A percentile compares a stretch with the other conserved stretches of the same genome.
These are phyloP conservation scores for Helleia helle DNA, from an alignment of 2,888 invertebrate species.

Conservation along the genomic window DNA sequence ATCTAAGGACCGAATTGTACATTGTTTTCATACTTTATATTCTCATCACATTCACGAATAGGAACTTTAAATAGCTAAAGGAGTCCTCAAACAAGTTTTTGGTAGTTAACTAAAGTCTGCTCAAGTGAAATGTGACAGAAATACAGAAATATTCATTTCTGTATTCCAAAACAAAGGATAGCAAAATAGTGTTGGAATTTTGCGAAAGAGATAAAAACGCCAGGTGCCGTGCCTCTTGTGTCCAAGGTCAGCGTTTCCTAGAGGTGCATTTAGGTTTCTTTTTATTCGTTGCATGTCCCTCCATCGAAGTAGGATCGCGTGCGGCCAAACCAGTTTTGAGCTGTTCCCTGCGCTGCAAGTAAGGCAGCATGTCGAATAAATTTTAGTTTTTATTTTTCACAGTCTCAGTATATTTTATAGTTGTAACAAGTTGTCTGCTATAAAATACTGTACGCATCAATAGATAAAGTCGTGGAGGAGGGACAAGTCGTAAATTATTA, in stretches of 20 bases:
- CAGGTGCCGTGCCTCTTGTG: constrained; percentile 68
- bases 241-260: constrained; percentile 71
- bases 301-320: constrained; percentile 59
- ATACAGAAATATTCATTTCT: neutral
- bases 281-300: constrained; percentile 69
- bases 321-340: constrained; percentile 65
- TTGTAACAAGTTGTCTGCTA: constrained; percentile 8
- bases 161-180: constrained; percentile 25
- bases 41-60: too few relatives aligned
- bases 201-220: constrained; percentile 68
- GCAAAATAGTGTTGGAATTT: constrained; percentile 59
- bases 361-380: constrained; percentile 45
- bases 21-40: too few relatives aligned
- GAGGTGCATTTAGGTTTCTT: constrained; percentile 71
- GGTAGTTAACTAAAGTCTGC: too few relatives aligned
- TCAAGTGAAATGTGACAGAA: neutral
- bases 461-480: neutral
- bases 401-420: constrained; percentile 19
- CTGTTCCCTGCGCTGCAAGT: constrained; percentile 51
- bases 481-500: constrained; percentile 1
- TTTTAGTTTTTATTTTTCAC: constrained; percentile 41
- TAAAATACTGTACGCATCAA: constrained; percentile 3
- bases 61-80: too few relatives aligned
- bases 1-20: too few relatives aligned
- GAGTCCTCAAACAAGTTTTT: too few relatives aligned